A percentile compares a stretch with the other conserved stretches of the same genome.
Conservation (phyloP, 2,113 vertebrate genomes). For the Promerops cafer region DNA sequence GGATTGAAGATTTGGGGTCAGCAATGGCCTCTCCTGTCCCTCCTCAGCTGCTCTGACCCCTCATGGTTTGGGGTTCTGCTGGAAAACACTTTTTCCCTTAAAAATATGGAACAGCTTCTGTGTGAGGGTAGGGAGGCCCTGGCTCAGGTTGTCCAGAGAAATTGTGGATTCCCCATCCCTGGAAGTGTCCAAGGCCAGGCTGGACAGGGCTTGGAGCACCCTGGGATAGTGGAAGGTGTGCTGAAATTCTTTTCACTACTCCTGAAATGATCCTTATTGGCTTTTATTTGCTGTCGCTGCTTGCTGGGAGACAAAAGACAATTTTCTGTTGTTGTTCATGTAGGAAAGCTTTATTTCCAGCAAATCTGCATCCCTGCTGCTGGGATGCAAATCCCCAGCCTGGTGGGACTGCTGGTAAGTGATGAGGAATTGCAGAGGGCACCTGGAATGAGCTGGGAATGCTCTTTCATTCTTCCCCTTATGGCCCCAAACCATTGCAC, state of each 20-base stretch:
- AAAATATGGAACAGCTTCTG: rapidly evolving
- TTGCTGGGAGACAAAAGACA: not conserved
- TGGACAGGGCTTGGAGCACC: not conserved
- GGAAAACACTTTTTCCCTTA: not conserved
- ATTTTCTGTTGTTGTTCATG: rapidly evolving
- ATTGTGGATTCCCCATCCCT: not conserved
- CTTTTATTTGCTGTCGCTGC: not conserved
- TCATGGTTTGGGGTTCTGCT: not conserved
- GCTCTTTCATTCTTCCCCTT: not conserved
- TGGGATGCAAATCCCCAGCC: not conserved
- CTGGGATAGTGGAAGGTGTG: rapidly evolving
- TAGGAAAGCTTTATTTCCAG: not conserved
- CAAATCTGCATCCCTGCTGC: not conserved
- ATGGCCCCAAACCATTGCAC: not conserved
- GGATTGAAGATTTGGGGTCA: not conserved
- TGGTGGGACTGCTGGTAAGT: rapidly evolving
- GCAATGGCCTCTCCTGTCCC: not conserved
- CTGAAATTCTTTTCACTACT: not conserved
- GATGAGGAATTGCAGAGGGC: not conserved
- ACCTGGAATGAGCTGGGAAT: not conserved
- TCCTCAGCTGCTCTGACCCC: not conserved
- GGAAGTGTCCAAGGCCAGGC: not conserved
- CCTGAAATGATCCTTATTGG: rapidly evolving
- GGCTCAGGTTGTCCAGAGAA: not conserved
- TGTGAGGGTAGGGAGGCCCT: not conserved